Conservation (phyloP, 2,797 vertebrate genomes). For the Thalassophryne amazonica region DNA sequence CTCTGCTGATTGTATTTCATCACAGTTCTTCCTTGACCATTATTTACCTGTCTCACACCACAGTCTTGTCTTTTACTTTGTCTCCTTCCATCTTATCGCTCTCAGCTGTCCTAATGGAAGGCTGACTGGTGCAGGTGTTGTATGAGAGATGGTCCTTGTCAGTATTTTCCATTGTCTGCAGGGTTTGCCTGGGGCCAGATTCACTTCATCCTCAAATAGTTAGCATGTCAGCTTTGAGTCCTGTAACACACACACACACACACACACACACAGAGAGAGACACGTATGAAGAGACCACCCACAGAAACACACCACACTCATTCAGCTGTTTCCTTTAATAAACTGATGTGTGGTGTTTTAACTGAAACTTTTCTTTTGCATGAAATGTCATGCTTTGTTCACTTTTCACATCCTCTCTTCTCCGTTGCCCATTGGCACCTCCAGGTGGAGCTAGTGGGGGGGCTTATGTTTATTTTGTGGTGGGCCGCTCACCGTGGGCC, state of each 20-base stretch:
- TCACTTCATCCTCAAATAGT: slow-evolving; percentile 19
- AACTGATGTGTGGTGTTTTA: slow-evolving; percentile 28
- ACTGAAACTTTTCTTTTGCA: too few species aligned
- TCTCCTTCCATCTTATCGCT: slow-evolving; percentile 9
- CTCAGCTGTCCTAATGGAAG: slow-evolving; percentile 33
- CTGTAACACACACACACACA: neutral
- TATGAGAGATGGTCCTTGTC: slow-evolving; percentile 21
- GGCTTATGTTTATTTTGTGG: too few species aligned
- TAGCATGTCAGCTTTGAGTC: slow-evolving; percentile 4
- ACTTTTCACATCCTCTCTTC: neutral
- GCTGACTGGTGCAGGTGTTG: slow-evolving; percentile 35
- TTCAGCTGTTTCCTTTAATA: slow-evolving; percentile 23
- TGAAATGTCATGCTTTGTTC: too few species aligned
- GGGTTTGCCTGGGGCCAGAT: slow-evolving; percentile 31
- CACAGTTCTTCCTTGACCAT: neutral
- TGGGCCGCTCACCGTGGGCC: too few species aligned
- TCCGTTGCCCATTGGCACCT: too few species aligned
- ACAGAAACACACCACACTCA: neutral
- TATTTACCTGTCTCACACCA: slow-evolving; percentile 6
- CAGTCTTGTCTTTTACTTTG: slow-evolving; percentile 13
- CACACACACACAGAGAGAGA: neutral
- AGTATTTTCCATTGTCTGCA: slow-evolving; percentile 31
- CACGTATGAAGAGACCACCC: neutral
- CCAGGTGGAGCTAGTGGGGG: too few species aligned
- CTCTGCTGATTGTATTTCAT: neutral